Conservation (phyloP, 2,113 vertebrate genomes). For the Elgaria multicarinata region DNA sequence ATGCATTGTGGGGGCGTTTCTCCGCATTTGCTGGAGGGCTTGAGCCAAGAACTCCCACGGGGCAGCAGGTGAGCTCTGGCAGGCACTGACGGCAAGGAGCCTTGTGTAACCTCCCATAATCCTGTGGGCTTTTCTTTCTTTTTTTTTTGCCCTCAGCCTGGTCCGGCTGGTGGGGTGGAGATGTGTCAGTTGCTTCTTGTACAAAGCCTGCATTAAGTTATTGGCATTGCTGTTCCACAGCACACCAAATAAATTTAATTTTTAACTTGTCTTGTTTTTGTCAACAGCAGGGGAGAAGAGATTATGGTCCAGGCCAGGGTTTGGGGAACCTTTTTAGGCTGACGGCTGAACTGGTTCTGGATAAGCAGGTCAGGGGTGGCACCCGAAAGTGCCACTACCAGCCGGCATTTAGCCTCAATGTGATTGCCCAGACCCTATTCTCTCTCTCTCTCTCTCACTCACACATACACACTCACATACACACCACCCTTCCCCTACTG, state of each 20-base stretch:
- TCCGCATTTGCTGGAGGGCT: background rate
- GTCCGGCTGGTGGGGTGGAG: background rate
- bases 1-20: background rate
- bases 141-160: background rate
- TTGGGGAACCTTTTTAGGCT: no score
- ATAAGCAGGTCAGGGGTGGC: no score
- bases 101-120: background rate
- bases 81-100: background rate
- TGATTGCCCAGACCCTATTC: no score
- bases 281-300: background rate
- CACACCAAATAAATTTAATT: constrained; percentile 22
- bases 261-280: background rate
- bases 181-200: background rate
- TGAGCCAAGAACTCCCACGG: background rate
- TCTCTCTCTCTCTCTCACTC: no score
- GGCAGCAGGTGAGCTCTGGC: background rate
- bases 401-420: no score
- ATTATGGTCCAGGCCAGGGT: no score
- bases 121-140: background rate
- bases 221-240: background rate
- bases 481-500: no score
- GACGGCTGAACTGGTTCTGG: no score
- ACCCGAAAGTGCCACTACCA: no score
- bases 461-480: no score
- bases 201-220: constrained; percentile 16